These are phyloP conservation scores for pig (Sus scrofa) DNA, from an alignment of 2,113 vertebrate genomes.

Conservation along the genomic window T2T-Sscrofa CM000824.6:132300501-132301000, in stretches of 20 bases:
- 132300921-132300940: neutral
- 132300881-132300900: neutral
- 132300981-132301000: neutral
- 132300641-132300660: neutral
- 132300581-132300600: neutral
- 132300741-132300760: neutral
- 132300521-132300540: neutral
- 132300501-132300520: neutral
- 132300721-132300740: neutral
- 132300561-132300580: conserved; percentile 57
- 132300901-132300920: neutral
- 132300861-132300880: neutral
- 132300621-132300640: conserved; percentile 6
- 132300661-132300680: neutral
- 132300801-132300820: neutral
- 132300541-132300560: neutral
- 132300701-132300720: conserved; percentile 18
- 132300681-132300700: conserved; percentile 15
- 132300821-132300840: too few relatives aligned
- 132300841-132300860: too few relatives aligned
- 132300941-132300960: conserved; percentile 2
- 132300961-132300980: neutral
- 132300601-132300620: conserved; percentile 16
- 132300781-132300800: neutral
- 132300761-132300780: neutral